These are phyloP conservation scores for Tanypteryx hageni DNA, from an alignment of 2,888 invertebrate genomes.

Conservation along the genomic window DNA sequence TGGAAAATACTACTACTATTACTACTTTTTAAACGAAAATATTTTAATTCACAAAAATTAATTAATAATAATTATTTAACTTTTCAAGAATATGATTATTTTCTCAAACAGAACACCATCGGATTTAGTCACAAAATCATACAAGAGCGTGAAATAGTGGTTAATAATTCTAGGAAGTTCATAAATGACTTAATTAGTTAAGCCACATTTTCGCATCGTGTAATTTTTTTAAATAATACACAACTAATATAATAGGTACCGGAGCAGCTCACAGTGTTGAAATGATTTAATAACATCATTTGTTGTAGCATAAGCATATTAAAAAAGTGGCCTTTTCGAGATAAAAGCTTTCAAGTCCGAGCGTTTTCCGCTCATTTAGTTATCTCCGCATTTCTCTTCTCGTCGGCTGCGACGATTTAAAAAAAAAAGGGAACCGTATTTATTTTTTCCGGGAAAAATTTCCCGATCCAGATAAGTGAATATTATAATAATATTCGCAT, in stretches of 20 bases:
- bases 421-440: background rate
- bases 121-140: too few species aligned
- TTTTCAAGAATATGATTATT: too few species aligned
- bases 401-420: background rate
- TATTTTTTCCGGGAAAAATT: background rate
- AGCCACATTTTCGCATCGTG: too few species aligned
- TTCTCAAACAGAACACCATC: too few species aligned
- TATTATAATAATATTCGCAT: background rate
- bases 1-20: too few species aligned
- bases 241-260: background rate
- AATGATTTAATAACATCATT: background rate
- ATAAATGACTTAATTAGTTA: too few species aligned
- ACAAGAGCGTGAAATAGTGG: too few species aligned
- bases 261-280: background rate
- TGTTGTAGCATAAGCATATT: background rate
- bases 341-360: background rate
- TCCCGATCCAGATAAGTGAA: slow-evolving; percentile 10
- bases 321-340: background rate
- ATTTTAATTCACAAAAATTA: too few species aligned
- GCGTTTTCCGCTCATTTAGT: background rate
- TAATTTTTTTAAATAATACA: too few species aligned
- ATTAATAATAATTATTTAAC: too few species aligned
- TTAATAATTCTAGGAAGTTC: too few species aligned
- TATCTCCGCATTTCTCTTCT: background rate
- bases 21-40: too few species aligned